These are phyloP conservation scores for Phalacrocorax brasilianus DNA, from an alignment of 2,113 vertebrate genomes.

Conservation along the genomic window DNA sequence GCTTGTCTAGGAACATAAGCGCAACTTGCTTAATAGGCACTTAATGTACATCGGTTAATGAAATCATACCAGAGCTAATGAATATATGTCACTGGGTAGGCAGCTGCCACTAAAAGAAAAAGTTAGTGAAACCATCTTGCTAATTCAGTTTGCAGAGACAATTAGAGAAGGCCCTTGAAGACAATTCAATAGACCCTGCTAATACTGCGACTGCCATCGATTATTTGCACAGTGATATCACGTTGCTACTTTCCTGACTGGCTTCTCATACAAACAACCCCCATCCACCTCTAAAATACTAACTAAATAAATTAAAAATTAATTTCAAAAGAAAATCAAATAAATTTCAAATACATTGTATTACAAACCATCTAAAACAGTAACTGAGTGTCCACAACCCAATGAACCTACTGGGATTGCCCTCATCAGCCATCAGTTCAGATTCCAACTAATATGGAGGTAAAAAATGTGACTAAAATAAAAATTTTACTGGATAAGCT, in stretches of 20 bases:
- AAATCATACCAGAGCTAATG: conserved; percentile 56
- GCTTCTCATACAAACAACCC: not conserved
- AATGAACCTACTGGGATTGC: not conserved
- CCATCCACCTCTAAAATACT: not conserved
- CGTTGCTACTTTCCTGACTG: rapidly evolving
- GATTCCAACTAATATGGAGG: not conserved
- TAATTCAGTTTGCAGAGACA: conserved; percentile 39
- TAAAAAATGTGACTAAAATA: not conserved
- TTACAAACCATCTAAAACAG: not conserved
- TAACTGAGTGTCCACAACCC: not conserved
- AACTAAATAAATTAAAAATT: not conserved
- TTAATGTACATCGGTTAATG: conserved; percentile 33
- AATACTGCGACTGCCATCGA: not conserved
- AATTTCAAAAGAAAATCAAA: not conserved
- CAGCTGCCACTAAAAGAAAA: conserved; percentile 24
- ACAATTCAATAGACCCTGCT: not conserved
- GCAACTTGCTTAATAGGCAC: conserved; percentile 31
- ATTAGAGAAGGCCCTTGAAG: conserved; percentile 31
- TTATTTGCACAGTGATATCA: not conserved
- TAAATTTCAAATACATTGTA: not conserved
- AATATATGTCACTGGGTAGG: conserved; percentile 38
- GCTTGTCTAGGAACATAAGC: conserved; percentile 40
- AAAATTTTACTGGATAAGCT: not conserved
- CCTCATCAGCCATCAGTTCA: not conserved
- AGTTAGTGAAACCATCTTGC: not conserved